Percentiles rank a stretch among this genome's conserved stretches.
Conservation (phyloP, 2,888 invertebrate species). For the Plebejus argus region DNA sequence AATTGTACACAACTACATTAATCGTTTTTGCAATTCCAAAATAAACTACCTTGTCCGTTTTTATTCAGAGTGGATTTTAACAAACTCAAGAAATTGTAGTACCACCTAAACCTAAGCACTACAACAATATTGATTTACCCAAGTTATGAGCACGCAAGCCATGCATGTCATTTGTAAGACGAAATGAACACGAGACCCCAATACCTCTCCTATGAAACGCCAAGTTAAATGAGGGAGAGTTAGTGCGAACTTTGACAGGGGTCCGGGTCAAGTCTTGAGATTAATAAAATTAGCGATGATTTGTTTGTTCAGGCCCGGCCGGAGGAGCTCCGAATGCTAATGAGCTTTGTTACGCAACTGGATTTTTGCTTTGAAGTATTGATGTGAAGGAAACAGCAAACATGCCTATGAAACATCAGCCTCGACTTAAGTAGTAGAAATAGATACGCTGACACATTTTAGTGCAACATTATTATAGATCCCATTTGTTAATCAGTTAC, state of each 20-base stretch:
- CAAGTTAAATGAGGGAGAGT: conserved; percentile 36
- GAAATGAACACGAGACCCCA: conserved; percentile 27
- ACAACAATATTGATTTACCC: neutral
- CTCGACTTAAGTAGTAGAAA: no score
- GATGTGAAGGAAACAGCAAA: neutral
- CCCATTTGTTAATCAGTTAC: no score
- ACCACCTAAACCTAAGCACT: neutral
- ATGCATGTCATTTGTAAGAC: conserved; percentile 20
- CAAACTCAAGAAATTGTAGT: neutral
- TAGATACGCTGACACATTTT: no score
- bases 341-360: conserved; percentile 6
- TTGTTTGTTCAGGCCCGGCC: conserved; percentile 34
- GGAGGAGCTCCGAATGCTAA: conserved; percentile 28
- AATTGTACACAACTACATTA: no score
- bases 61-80: neutral
- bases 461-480: no score
- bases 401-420: no score
- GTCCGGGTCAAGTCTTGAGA: conserved; percentile 35
- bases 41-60: no score
- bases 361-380: conserved; percentile 12
- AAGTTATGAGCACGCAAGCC: neutral
- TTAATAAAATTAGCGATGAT: conserved; percentile 37
- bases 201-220: conserved; percentile 33
- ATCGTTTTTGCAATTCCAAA: no score
- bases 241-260: conserved; percentile 37